Base-by-base conservation (phyloP, 2,113 vertebrate species). In the Pardalotus punctatus region DNA sequence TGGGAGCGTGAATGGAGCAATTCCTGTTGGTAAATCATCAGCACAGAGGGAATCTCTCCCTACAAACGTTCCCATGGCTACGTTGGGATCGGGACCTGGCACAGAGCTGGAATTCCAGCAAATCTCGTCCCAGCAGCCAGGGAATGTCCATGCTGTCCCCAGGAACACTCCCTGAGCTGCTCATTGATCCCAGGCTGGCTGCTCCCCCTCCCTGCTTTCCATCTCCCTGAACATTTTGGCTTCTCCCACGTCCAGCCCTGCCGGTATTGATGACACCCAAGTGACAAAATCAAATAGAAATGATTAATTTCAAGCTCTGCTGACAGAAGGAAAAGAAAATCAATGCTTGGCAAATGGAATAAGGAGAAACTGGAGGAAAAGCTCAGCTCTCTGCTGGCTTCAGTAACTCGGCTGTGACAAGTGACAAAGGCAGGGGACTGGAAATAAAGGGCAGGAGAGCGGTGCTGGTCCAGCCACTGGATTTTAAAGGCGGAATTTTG, bases 301-400 rank as follows among this genome's bases (percentile, higher is more conserved):
- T 95, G 66, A 93, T 88, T 92, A 86, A 96, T 97, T 96, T 96
- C 95, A 96, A 88, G 93, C 88, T 97, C 90, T 86, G 81, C 60
- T 96, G 82, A 64, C 47, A 86, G 88, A 78, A 88, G 60, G 76
- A 71, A 88, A 90, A 77, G 81, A 92, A 96, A 97, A 96, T 96
- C 96, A 48, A 95, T 94, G 76, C 88, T 64, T 85, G 67, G 81
- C 81, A 95, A 96, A 94, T 96, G 82, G 90, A 92, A 88, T 66
- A 20, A 73, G 78, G 76, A 89, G 82, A 73, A 81, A 83, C 22
- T 70, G 43, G 74, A 58, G 76, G 83, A 56, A 91, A 67, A 78
- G 31, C 50, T 79, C 91, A 31, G 33, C 50, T 77, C 35, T 86
- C 21, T 65, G 8, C 36, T 22, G 38, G 54, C 67, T 82, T 71